These are phyloP conservation scores for Mesoclemmys tuberculata DNA, from an alignment of 2,113 vertebrate species.

Conservation along the genomic window DNA sequence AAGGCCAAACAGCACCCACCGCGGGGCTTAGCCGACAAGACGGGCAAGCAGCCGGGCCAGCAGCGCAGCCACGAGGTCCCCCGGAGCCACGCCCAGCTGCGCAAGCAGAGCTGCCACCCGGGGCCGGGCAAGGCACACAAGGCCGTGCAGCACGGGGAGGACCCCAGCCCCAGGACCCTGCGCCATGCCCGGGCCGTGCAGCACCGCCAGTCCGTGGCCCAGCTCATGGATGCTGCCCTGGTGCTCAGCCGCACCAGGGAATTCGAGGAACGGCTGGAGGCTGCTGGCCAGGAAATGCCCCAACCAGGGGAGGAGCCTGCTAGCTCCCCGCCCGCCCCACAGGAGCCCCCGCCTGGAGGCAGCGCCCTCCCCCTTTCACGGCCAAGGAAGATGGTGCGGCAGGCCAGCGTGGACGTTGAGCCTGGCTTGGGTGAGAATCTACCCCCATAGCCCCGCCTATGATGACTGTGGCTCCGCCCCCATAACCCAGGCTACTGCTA, in stretches of 20 bases:
- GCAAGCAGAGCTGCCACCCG: neutral
- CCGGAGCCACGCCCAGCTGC: neutral
- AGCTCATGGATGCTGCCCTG: slow-evolving; percentile 19
- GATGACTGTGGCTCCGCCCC: neutral
- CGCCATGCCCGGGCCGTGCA: neutral
- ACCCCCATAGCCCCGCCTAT: neutral
- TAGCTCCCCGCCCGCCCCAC: slow-evolving; percentile 23
- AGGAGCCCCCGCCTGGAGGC: slow-evolving; percentile 41
- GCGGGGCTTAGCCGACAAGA: neutral
- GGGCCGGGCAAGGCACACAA: neutral
- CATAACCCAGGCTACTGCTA: neutral
- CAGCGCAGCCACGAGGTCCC: neutral
- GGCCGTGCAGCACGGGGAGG: neutral
- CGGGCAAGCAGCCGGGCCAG: neutral
- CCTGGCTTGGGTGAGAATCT: neutral
- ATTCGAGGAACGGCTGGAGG: neutral
- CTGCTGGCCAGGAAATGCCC: neutral
- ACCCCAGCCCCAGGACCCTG: neutral
- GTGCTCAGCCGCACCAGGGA: slow-evolving; percentile 20
- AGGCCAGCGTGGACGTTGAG: slow-evolving; percentile 68
- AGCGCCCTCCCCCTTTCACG: neutral
- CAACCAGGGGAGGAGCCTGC: slow-evolving; percentile 51
- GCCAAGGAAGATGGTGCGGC: slow-evolving; percentile 62
- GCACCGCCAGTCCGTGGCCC: slow-evolving; percentile 15
- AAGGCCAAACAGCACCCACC: neutral